Evolutionary conservation across 2,888 invertebrate species (phyloP).

Genomic region (Eudasyphora cyanicolor): DNA sequence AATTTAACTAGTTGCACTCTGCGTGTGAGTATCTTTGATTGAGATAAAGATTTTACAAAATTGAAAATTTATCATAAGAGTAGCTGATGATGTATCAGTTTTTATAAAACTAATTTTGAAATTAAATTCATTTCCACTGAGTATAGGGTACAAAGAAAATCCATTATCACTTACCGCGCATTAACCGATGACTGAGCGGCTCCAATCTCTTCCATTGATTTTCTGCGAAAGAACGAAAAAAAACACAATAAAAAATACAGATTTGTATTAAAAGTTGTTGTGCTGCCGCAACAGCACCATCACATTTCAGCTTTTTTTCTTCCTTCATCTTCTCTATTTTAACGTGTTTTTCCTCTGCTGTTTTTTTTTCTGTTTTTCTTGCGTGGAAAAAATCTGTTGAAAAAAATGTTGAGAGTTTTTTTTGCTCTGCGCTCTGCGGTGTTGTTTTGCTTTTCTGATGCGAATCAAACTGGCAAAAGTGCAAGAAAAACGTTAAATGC

Average conservation of each 20-base stretch:
- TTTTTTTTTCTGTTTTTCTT: conserved; percentile 29
- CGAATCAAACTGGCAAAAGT: conserved; percentile 24
- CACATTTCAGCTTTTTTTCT: conserved; percentile 35
- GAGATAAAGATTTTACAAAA: no score
- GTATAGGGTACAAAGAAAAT: conserved; percentile 24
- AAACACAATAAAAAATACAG: conserved; percentile 57
- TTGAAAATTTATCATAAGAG: no score
- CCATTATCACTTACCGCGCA: conserved; percentile 88
- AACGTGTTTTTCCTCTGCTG: neutral
- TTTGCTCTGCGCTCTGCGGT: conserved; percentile 6
- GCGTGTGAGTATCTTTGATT: no score
- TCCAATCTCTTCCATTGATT: conserved; percentile 91
- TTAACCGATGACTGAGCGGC: conserved; percentile 90
- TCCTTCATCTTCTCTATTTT: neutral
- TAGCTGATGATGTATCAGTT: no score
- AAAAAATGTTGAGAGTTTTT: conserved; percentile 68
- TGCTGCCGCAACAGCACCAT: no score
- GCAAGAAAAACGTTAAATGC: conserved; percentile 67
- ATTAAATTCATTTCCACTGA: no score
- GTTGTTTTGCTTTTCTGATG: conserved; percentile 31
- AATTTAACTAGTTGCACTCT: no score
- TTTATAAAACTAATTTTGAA: no score
- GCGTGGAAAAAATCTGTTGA: conserved; percentile 55
- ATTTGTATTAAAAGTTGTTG: conserved; percentile 54
- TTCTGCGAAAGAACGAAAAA: conserved; percentile 84